These are phyloP conservation scores for Hirundo rustica DNA, from an alignment of 2,797 vertebrate species.

Conservation along the genomic window DNA sequence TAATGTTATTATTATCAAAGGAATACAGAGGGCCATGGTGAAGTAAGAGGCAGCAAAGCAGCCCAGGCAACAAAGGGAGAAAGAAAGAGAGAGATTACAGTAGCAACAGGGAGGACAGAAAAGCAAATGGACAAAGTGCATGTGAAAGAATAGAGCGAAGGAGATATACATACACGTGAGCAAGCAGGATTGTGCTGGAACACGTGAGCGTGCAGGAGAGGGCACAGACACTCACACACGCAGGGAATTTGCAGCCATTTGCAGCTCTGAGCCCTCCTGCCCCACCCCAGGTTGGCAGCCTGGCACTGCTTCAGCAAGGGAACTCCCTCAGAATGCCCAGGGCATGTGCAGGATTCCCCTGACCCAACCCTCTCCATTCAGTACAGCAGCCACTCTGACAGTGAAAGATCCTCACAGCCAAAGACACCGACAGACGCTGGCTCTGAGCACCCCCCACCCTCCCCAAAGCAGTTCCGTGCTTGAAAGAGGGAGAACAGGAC, in stretches of 20 bases:
- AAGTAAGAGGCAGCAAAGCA: conserved; percentile 46
- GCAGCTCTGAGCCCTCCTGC: background rate
- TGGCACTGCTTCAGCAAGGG: background rate
- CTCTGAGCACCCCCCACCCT: background rate
- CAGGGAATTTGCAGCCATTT: background rate
- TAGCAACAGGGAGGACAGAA: conserved; percentile 17
- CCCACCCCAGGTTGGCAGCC: background rate
- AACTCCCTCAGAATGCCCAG: background rate
- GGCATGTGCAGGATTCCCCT: background rate
- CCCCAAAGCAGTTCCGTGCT: background rate
- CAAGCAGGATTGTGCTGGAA: background rate
- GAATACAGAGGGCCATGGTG: conserved; percentile 37
- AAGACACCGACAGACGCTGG: rapidly evolving
- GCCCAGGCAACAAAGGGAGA: conserved; percentile 46
- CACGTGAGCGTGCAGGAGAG: background rate
- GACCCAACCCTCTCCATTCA: background rate
- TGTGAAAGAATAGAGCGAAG: background rate
- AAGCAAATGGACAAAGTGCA: conserved; percentile 43
- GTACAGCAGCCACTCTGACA: background rate
- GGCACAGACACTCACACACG: background rate
- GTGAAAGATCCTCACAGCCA: background rate
- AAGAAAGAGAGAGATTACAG: conserved; percentile 2
- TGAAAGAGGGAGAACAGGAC: background rate
- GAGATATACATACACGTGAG: background rate
- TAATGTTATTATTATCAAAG: conserved; percentile 45